Base-by-base conservation (phyloP, 2,113 vertebrate genomes). In the Paedocypris sp. region DNA sequence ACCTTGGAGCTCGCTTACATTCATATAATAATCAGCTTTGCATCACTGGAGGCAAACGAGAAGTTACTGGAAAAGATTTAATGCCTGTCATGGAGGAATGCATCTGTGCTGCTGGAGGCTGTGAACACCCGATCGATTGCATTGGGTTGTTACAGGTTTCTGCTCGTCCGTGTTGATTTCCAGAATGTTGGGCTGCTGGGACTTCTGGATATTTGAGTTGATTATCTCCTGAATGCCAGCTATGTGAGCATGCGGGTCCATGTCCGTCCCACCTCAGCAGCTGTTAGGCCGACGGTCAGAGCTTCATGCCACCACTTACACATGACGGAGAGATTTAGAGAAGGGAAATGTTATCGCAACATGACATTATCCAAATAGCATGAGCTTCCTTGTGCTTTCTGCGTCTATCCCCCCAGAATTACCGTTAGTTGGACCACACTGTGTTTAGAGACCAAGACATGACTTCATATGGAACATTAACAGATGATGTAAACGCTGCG, bases 191-290 rank as follows among this genome's bases (percentile, higher is more conserved):
- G 36, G 18, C 38, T 6, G 26, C 9, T 10, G 36, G 38, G 15
- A 19, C 50, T 38, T 39, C 43, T 49, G 56, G 43, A 50, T 46
- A 64, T 70, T 65, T 46, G 57, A 57, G 53, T 70, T 73, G 63
- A 73, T 70, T 73, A 73, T 60, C 68, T 73, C 56, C 50, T 73
- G 71, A 70, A 73, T 73, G 60, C 60, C 64, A 73, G 54, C 56
- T 63, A 73, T 73, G 67, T 60, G 36, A 50, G 61, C 47, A 60
- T 62, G 66, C 32, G 26, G 52, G 60, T 45, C 60, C 20, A 47
- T 39, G 26, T 51, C 39, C 62, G 52, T 46, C 45, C 50, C 59
- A 62, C 60, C 33, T 66, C 53, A 23, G 45, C 69, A 71, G 61
- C 69, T 71, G 69, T 45, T 43, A 58, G 38, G 28, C 15, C 12